Conservation (phyloP, 1,140 invertebrate species). For the Orchestia grillus region DNA sequence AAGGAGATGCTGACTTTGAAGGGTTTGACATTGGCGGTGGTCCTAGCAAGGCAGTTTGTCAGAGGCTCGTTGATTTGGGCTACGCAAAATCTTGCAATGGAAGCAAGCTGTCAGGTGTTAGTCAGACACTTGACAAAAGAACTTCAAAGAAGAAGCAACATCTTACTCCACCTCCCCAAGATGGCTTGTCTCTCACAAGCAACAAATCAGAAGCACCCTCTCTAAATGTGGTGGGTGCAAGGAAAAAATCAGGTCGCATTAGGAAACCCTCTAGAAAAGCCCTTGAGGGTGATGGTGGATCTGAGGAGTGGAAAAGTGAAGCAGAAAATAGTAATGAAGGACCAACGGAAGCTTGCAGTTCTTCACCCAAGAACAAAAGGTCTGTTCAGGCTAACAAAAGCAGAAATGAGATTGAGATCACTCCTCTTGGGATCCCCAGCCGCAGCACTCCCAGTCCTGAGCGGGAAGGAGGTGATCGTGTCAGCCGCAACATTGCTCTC, state of each 20-base stretch:
- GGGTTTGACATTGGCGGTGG: not conserved
- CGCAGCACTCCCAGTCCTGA: constrained; percentile 13
- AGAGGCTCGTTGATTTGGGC: not conserved
- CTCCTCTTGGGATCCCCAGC: constrained; percentile 11
- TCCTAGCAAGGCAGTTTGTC: not conserved
- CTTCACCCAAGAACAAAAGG: not conserved
- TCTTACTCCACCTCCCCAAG: not conserved
- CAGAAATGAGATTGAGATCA: constrained; percentile 1
- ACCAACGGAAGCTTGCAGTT: not conserved
- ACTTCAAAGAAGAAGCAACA: not conserved
- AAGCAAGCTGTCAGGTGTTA: not conserved
- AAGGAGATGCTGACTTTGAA: constrained; percentile 28
- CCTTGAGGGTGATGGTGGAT: constrained; percentile 17
- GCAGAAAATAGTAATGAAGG: not conserved
- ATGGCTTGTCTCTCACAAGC: not conserved
- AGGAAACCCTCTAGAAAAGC: constrained; percentile 23
- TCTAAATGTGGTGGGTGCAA: not conserved
- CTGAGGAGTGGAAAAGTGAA: not conserved
- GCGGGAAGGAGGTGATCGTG: not conserved
- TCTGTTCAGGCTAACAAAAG: not conserved
- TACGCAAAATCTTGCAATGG: not conserved
- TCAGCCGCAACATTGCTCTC: constrained; percentile 43
- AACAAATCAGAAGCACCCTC: not conserved
- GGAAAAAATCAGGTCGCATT: not conserved
- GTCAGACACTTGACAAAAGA: not conserved